A percentile compares a stretch with the other conserved stretches of the same genome.
These are phyloP conservation scores for Pseudomyrmex flavicornis DNA, from an alignment of 1,140 invertebrate genomes.

Conservation along the genomic window DNA sequence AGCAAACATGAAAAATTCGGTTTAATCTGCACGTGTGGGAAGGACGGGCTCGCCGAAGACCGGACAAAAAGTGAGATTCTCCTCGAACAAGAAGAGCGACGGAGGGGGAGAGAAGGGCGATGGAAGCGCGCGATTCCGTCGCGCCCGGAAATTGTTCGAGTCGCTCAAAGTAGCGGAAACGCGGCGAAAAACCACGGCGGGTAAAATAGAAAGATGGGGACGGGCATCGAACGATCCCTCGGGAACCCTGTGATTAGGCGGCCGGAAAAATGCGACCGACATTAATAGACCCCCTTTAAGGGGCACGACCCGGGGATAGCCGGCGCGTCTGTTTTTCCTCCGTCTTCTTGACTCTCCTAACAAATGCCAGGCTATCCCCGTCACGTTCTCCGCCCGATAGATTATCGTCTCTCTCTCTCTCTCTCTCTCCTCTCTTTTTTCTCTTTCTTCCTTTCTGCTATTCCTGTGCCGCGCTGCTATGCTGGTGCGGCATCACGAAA, in stretches of 20 bases:
- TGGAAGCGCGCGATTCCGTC: slow-evolving; percentile 57
- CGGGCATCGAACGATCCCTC: slow-evolving; percentile 45
- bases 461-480: background rate
- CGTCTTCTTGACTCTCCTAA: slow-evolving; percentile 60
- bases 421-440: background rate
- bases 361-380: slow-evolving; percentile 65
- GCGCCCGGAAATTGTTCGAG: slow-evolving; percentile 76
- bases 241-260: slow-evolving; percentile 75
- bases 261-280: slow-evolving; percentile 75
- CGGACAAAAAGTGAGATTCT: slow-evolving; percentile 52
- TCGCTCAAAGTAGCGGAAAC: slow-evolving; percentile 74
- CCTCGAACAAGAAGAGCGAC: background rate
- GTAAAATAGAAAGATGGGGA: slow-evolving; percentile 35
- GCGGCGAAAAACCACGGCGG: slow-evolving; percentile 68
- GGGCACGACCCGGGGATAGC: slow-evolving; percentile 59
- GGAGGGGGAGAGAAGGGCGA: background rate
- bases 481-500: slow-evolving; percentile 34
- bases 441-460: slow-evolving; percentile 24
- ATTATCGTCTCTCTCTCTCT: slow-evolving; percentile 60
- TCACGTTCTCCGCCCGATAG: slow-evolving; percentile 65
- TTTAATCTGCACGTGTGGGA: background rate
- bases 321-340: slow-evolving; percentile 69
- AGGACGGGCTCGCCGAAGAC: background rate
- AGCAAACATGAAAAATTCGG: slow-evolving; percentile 5
- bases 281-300: slow-evolving; percentile 76